phyloP scores from a whole-genome alignment of 2,113 vertebrate species.

The Ciconia maguari region DNA sequence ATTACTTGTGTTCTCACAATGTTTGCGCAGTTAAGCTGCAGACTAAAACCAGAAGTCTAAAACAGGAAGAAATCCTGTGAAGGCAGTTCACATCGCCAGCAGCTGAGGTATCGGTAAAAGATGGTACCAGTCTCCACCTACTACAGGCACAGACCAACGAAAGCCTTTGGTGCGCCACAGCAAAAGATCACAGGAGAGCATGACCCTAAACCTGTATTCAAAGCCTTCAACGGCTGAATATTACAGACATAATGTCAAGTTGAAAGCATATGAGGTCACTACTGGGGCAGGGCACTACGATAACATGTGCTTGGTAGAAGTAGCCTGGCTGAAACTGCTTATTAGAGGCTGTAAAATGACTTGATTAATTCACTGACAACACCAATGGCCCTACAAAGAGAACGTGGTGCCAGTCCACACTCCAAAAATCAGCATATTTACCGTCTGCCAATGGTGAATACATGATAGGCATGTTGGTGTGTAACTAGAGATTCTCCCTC shows the following conservation, averaged over 20 bases:
- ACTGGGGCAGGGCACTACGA: neutral
- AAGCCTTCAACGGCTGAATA: neutral
- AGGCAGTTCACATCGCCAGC: slow-evolving; percentile 16
- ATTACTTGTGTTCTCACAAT: neutral
- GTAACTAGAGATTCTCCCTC: slow-evolving; percentile 7
- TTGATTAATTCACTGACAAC: neutral
- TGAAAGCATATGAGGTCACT: neutral
- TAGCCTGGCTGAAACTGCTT: neutral
- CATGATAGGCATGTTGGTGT: slow-evolving; percentile 3
- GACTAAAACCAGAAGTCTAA: neutral
- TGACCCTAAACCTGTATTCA: neutral
- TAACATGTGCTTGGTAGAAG: neutral
- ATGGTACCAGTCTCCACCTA: neutral
- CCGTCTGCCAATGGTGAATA: neutral
- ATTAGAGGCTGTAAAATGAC: neutral
- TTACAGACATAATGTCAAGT: neutral
- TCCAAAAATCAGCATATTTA: neutral
- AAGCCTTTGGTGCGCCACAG: slow-evolving; percentile 45
- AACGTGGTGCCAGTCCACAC: neutral
- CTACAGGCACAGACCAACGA: neutral
- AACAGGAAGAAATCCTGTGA: neutral
- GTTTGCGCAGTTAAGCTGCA: slow-evolving; percentile 14
- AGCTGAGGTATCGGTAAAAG: slow-evolving; percentile 41
- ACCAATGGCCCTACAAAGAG: neutral
- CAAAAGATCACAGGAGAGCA: neutral